Base-by-base conservation (phyloP, 2,113 vertebrate genomes). In the Glaucidium brasilianum region DNA sequence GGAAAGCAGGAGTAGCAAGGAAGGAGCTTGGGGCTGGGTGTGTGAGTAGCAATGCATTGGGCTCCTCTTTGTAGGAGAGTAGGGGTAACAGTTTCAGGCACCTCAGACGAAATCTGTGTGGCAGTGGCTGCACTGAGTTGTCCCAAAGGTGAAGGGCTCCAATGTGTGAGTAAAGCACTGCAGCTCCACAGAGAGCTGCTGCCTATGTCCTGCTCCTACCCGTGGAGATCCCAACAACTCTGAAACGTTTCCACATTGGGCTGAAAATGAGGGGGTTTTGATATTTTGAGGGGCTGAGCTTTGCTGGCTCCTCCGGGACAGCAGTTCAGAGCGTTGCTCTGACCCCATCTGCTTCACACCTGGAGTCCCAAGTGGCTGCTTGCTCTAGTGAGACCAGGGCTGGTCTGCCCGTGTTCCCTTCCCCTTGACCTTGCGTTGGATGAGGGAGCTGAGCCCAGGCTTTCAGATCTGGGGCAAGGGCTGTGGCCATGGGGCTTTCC, bases 1-100 rank as follows among this genome's bases (percentile, higher is more conserved):
- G 94, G 92, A 52, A 77, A 96, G 94, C 92, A 66, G 19, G 74
- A 66, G 41, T 95, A 79, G 95, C 94, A 45, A 55, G 55, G 52
- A 12, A 30, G 47, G 47, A 74, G 32, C 9, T n/a, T 5, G 62
- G 68, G 59, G 50, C 14, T 55, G 39, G 32, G 15, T 35, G 16
- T 7, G 1, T 16, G 41, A 47, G 27, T 16, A 49, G 29, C 14
- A 27, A 10, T 13, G 37, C 19, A 0, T 13, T 32, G 68, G 27
- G 29, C 26, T 10, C 13, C 14, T 22, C 41, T 58, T 21, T 30
- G 14, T 5, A 37, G 50, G 32, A 62, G 25, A 30, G 15, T 0
- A 16, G 35, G 71, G 62, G 35, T 15, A 4, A 4, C 0, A 4
- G 62, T 68, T 92, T 76, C 11, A 6, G 49, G 45, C 12, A 37